Percentiles rank a stretch among this genome's conserved stretches.
Evolutionary conservation across 2,113 vertebrate genomes (phyloP).

Genomic region (Microtus pennsylvanicus): DNA sequence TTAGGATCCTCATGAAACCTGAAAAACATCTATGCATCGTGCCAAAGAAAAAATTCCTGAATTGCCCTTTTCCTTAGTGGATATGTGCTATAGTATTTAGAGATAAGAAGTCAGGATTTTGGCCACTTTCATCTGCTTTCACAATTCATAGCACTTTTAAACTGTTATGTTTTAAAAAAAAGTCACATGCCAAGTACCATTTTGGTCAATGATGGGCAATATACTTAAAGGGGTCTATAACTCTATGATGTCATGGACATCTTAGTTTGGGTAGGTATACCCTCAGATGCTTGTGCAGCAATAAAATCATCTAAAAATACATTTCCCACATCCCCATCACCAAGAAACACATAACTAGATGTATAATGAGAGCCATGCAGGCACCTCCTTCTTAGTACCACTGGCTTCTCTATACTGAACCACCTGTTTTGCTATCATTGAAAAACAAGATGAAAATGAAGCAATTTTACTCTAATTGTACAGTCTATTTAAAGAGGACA

Average conservation of each 20-base stretch:
- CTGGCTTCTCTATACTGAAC: not conserved
- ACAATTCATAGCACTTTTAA: slow-evolving; percentile 5
- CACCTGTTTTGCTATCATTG: slow-evolving; percentile 31
- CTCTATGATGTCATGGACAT: not conserved
- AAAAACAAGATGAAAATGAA: slow-evolving; percentile 19
- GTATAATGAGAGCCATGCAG: not conserved
- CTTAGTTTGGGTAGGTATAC: not conserved
- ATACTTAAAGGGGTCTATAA: not conserved
- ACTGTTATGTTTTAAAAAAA: not conserved
- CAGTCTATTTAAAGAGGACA: slow-evolving; percentile 4
- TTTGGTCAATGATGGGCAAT: not conserved
- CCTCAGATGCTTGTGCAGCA: not conserved
- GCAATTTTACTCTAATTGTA: not conserved
- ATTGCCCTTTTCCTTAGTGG: not conserved
- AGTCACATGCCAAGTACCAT: not conserved
- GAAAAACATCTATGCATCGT: not conserved
- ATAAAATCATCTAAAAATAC: not conserved
- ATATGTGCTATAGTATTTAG: not conserved
- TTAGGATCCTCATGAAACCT: not conserved
- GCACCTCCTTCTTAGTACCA: not conserved
- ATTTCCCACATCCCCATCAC: not conserved
- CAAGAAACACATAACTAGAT: not conserved
- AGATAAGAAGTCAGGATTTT: not conserved
- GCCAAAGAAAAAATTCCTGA: not conserved
- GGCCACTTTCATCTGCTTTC: slow-evolving; percentile 17